These are phyloP conservation scores for Staurois parvus DNA, from an alignment of 2,797 vertebrate genomes.

Conservation along the genomic window DNA sequence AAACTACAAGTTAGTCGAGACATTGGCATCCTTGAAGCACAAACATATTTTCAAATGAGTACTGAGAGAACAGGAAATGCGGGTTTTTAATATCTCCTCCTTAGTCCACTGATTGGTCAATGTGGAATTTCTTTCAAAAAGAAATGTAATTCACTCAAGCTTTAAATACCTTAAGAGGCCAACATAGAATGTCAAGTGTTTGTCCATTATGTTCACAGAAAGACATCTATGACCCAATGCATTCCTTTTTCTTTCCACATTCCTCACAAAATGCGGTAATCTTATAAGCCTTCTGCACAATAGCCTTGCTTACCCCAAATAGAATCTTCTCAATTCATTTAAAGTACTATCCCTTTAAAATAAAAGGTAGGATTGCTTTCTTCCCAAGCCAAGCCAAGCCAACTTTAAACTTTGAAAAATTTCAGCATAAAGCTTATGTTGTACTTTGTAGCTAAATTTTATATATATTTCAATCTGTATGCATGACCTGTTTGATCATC, in stretches of 20 bases:
- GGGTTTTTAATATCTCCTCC: background rate
- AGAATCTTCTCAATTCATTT: conserved; percentile 16
- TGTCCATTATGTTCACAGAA: conserved; percentile 46
- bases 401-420: background rate
- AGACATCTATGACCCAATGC: conserved; percentile 38
- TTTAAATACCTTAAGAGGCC: conserved; percentile 31
- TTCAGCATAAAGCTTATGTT: background rate
- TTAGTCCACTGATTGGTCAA: background rate
- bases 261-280: conserved; percentile 29
- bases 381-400: background rate
- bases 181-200: conserved; percentile 50
- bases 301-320: conserved; percentile 10
- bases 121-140: conserved; percentile 13
- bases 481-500: background rate
- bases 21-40: too few species aligned
- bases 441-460: background rate
- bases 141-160: conserved; percentile 20
- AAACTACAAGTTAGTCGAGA: too few species aligned
- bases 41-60: too few species aligned
- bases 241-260: conserved; percentile 41
- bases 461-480: background rate
- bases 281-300: conserved; percentile 35
- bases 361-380: background rate
- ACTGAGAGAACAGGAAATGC: too few species aligned
- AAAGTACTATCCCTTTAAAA: background rate